These are phyloP conservation scores for Phasianus colchicus DNA, from an alignment of 2,113 vertebrate genomes.

Conservation along the genomic window DNA sequence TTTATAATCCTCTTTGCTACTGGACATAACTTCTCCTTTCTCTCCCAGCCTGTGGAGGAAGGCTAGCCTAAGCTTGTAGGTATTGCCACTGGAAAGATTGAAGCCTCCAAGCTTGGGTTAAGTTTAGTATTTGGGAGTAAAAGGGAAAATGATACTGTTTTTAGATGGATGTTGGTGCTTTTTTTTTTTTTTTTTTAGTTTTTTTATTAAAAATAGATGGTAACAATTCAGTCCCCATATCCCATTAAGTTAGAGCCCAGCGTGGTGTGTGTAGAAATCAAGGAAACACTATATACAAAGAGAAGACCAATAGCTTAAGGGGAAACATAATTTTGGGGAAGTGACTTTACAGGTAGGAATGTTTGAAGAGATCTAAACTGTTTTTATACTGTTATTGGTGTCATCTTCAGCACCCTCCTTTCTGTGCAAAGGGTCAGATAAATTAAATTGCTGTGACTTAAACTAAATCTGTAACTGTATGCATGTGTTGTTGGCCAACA, in stretches of 20 bases:
- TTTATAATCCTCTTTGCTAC: slow-evolving; percentile 66
- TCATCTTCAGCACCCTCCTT: neutral
- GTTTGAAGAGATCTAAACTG: slow-evolving; percentile 42
- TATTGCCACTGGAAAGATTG: slow-evolving; percentile 30
- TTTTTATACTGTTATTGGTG: neutral
- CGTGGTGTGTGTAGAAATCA: slow-evolving; percentile 43
- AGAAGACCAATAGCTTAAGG: slow-evolving; percentile 35
- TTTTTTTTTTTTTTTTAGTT: slow-evolving; percentile 39
- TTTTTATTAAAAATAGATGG: neutral
- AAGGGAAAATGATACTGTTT: slow-evolving; percentile 67
- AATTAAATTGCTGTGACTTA: neutral
- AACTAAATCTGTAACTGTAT: neutral
- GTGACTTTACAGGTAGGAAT: slow-evolving; percentile 1
- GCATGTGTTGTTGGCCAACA: neutral
- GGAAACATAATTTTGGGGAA: slow-evolving; percentile 21
- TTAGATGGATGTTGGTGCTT: slow-evolving; percentile 71
- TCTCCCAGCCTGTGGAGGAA: slow-evolving; percentile 48
- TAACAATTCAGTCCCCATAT: slow-evolving; percentile 55
- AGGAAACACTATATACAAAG: slow-evolving; percentile 15
- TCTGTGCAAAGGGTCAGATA: neutral
- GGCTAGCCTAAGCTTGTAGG: slow-evolving; percentile 37
- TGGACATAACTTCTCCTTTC: slow-evolving; percentile 49
- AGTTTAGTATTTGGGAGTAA: slow-evolving; percentile 59
- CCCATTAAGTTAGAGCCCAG: slow-evolving; percentile 56
- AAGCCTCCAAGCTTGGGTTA: slow-evolving; percentile 44